phyloP scores from a whole-genome alignment of 2,797 vertebrate genomes.

The Lepilemur septentrionalis region DNA sequence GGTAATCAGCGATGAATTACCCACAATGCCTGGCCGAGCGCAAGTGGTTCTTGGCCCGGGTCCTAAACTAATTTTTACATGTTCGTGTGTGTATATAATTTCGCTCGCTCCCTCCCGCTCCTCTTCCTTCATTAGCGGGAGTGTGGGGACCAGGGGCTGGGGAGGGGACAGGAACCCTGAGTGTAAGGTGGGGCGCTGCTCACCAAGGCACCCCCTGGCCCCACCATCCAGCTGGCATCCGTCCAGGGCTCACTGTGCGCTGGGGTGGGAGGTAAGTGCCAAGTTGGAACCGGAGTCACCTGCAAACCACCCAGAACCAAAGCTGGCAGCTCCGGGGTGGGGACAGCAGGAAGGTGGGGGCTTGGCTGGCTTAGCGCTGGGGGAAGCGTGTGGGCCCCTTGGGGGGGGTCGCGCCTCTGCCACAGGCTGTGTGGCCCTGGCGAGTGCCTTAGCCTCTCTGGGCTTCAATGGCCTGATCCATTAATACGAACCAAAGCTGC shows the following conservation, averaged over 20 bases:
- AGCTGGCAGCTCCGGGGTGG: background rate
- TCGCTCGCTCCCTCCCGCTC: background rate
- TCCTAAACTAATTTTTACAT: conserved; percentile 85
- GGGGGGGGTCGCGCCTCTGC: background rate
- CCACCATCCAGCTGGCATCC: background rate
- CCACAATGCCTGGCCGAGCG: conserved; percentile 83
- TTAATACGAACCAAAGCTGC: background rate
- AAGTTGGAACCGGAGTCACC: background rate
- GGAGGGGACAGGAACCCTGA: background rate
- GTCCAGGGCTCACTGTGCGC: accelerated
- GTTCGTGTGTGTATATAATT: conserved; percentile 81
- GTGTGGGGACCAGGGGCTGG: accelerated
- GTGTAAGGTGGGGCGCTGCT: background rate
- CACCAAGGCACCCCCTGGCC: background rate
- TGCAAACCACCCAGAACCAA: conserved; percentile 10
- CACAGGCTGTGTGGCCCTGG: background rate
- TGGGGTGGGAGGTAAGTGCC: background rate
- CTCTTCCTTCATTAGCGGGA: background rate
- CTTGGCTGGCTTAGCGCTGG: background rate
- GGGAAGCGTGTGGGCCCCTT: background rate
- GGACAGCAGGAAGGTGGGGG: background rate
- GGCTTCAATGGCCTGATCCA: background rate
- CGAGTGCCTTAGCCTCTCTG: background rate
- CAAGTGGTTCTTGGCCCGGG: conserved; percentile 84
- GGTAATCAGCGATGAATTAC: conserved; percentile 84